A percentile compares a stretch with the other conserved stretches of the same genome.
Conservation (phyloP, 2,797 vertebrate genomes). For the Amazona finschi region DNA sequence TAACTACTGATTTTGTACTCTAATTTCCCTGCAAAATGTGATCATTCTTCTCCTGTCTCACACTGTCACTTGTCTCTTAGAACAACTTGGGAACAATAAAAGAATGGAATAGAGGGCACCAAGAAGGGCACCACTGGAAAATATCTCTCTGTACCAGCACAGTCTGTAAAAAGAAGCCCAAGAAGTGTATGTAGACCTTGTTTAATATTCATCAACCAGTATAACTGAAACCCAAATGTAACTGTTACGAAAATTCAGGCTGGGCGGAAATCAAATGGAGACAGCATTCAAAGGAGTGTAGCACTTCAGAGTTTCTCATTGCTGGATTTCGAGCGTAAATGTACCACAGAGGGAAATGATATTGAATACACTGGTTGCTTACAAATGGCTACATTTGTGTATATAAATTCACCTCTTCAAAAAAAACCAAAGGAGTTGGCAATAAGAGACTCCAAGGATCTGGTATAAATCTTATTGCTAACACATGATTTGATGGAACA, state of each 20-base stretch:
- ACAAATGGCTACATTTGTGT: neutral
- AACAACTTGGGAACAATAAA: constrained; percentile 19
- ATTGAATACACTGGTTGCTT: neutral
- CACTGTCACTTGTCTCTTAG: neutral
- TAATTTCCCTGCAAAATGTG: constrained; percentile 21
- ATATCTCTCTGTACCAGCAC: neutral
- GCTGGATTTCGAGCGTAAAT: neutral
- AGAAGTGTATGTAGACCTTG: neutral
- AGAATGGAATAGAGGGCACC: constrained; percentile 24
- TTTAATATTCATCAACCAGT: constrained; percentile 37
- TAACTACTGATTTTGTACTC: constrained; percentile 41
- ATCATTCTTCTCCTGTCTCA: neutral
- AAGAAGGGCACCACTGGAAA: neutral
- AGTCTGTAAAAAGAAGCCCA: neutral
- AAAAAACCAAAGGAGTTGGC: neutral
- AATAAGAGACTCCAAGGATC: neutral
- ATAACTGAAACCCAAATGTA: constrained; percentile 5
- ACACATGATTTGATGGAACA: neutral
- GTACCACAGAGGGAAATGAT: neutral
- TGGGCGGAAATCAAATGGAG: neutral
- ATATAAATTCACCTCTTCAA: neutral
- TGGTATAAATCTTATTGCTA: neutral
- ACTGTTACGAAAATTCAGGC: neutral
- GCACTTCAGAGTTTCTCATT: neutral
- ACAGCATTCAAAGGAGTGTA: neutral